Evolutionary conservation across 2,888 invertebrate genomes (phyloP), one percentile per base, ranked within the genome.

Genomic region (Chrysolina americana): DNA sequence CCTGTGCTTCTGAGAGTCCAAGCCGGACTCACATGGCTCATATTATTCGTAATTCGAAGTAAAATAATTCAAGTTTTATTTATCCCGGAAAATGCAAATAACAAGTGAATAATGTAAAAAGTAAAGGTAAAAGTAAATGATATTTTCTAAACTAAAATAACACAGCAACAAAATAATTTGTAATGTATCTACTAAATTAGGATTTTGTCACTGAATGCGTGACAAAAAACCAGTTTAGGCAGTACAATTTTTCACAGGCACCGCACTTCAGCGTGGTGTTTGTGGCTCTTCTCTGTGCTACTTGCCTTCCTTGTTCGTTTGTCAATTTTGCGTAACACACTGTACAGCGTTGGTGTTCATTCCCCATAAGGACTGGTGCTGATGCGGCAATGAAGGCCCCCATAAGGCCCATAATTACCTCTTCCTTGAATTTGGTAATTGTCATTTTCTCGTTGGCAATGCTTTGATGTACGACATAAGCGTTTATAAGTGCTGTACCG

Each of bases 251-350:
- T 41, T 63, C 41, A 63, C 63, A 63, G 15, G 36, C 36, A 63
- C 36, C n/a, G 63, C 63, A 63, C 15, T 63, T 63, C 36, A 63
- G 36, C 63, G 63, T 63, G 13, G 63, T 63, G 63, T 63, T 63
- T 13, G 36, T 63, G 63, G 63, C 36, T 36, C 63, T 28, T 63
- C 41, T 59, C 59, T 59, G 59, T 13, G 59, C 59, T 59, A 59
- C 59, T 59, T 59, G 59, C 59, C 59, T 50, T 50, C 50, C 50
- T 50, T 50, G 50, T 50, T 44, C 50, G 1, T 50, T 50, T 50
- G 50, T 17, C 50, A 50, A n/a, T 2, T 59, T 59, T 59, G 59
- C 59, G 50, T 50, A 50, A 50, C 50, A 50, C 50, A 5, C 50
- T n/a, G 8, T 50, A 50, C 59, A 59, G 28, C 36, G 63, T 28